Evolutionary conservation across 2,113 vertebrate genomes (phyloP).

Genomic region (Colaptes auratus): DNA sequence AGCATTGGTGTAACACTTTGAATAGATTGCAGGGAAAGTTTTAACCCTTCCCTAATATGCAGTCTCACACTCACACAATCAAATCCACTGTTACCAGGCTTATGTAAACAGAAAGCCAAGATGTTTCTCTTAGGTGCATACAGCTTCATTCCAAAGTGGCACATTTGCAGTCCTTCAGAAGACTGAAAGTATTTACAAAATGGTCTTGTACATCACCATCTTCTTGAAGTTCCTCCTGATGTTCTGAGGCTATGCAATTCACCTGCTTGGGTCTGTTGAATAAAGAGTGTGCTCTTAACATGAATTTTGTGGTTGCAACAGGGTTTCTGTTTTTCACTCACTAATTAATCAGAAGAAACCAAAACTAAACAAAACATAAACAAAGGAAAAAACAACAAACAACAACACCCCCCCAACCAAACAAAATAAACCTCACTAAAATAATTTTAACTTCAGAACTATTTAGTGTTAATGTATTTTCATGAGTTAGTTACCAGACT

Average conservation of each 20-base stretch:
- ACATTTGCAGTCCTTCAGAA: not conserved
- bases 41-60: not conserved
- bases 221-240: not conserved
- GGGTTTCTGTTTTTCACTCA: not conserved
- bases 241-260: not conserved
- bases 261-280: not conserved
- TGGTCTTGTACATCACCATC: not conserved
- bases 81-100: not conserved
- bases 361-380: not conserved
- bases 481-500: not conserved
- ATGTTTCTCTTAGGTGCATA: not conserved
- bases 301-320: not conserved
- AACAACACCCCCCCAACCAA: not conserved
- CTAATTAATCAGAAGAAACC: not conserved
- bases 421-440: not conserved
- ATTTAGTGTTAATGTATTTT: not conserved
- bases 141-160: accelerated
- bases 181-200: not conserved
- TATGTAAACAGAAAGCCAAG: not conserved
- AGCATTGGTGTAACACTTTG: not conserved
- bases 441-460: not conserved
- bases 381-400: too few species aligned
- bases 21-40: not conserved
- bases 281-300: not conserved
- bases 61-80: not conserved